Evolutionary conservation across 2,888 invertebrate species (phyloP), one percentile per base, ranked within the genome.

Genomic region (Dynastes grantii): DNA sequence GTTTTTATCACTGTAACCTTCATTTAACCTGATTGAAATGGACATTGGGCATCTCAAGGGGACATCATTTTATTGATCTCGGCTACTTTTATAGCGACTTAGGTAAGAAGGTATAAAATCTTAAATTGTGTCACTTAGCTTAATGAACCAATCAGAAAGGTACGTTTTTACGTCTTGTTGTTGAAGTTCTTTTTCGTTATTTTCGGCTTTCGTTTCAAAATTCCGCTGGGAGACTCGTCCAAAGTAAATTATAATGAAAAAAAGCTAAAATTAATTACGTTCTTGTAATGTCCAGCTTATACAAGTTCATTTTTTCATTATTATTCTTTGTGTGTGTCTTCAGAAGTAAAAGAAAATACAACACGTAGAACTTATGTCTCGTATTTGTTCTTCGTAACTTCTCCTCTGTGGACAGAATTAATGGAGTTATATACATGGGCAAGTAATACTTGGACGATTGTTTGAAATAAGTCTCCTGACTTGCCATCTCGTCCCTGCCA

Each of bases 361-460:
- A 78, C 77, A 76, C 68, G 73, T 70, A 80, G 75, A 82, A 81
- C 79, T 82, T 82, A 80, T 82, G 78, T 82, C 80, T 81, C 76
- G 79, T 80, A 81, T 82, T 81, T 81, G 80, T 78, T 79, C 77
- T 63, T 79, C 80, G 73, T 78, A 82, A 81, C 64, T 81, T 82
- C 81, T 77, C 70, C 79, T 82, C 77, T 51, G 80, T 77, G 82
- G 81, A 81, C 81, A 81, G 82, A 81, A 81, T 82, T 82, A 81
- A 81, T 81, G 77, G 81, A 79, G 81, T 81, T 65, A 65, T 65
- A 63, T 71, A 71, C 79, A 79, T 67, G 63, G 55, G 49, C 61
- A 77, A 65, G 67, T 76, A 76, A 67, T 67, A 55, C 55, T 70
- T 63, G 71, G 61, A 27, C 68, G 77, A 68, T 77, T 77, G 77